Evolutionary conservation across 2,888 invertebrate species (phyloP).

Genomic region (Autographa gamma): DNA sequence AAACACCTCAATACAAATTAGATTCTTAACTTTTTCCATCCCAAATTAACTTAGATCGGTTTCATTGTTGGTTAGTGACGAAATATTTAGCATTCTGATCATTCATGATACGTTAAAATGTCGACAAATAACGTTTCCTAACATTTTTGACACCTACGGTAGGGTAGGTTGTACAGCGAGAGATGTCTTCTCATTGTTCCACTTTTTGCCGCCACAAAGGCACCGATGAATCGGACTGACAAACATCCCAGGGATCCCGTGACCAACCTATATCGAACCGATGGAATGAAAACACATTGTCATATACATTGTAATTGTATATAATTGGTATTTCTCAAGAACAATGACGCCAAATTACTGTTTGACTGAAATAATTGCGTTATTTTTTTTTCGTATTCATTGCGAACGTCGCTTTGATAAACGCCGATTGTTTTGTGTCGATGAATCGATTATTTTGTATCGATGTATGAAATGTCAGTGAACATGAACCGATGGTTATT

Average conservation of each 20-base stretch:
- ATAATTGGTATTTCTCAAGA: conserved; percentile 88
- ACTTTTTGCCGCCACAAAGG: conserved; percentile 75
- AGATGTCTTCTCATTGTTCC: conserved; percentile 79
- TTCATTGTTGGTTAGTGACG: conserved; percentile 9
- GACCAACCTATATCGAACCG: conserved; percentile 84
- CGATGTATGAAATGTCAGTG: conserved; percentile 59
- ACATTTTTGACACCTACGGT: conserved; percentile 74
- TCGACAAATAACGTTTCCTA: conserved; percentile 53
- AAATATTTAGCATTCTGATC: conserved; percentile 27
- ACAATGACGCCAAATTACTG: conserved; percentile 87
- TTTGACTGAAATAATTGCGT: conserved; percentile 86
- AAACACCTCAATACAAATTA: conserved; percentile 3
- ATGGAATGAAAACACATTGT: conserved; percentile 84
- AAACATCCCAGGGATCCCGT: conserved; percentile 77
- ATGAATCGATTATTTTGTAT: conserved; percentile 67
- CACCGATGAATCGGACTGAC: conserved; percentile 68
- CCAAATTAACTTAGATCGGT: conserved; percentile 5
- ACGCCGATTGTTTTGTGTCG: conserved; percentile 76
- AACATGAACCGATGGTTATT: conserved; percentile 48
- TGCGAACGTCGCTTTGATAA: conserved; percentile 77
- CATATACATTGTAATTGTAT: conserved; percentile 88
- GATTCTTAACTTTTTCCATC: background rate
- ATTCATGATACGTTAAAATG: conserved; percentile 18
- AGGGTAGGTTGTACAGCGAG: conserved; percentile 54
- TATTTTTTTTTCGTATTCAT: conserved; percentile 72